Evolutionary conservation across 2,888 invertebrate genomes (phyloP).

Genomic region (Sussaba pulchella): DNA sequence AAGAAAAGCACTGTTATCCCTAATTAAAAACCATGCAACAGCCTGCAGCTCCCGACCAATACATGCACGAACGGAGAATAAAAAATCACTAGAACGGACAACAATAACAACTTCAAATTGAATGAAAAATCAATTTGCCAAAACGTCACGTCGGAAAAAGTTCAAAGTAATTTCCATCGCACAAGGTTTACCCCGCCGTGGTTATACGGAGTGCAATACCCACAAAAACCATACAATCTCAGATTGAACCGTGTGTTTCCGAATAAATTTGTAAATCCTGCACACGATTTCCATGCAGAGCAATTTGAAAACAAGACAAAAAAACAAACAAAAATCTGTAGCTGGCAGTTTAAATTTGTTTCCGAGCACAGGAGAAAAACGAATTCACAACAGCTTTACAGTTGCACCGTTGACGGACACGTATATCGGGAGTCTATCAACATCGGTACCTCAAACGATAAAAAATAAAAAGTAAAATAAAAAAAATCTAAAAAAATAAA

Average conservation of each 20-base stretch:
- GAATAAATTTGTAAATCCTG: not conserved
- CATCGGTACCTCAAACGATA: constrained; percentile 4
- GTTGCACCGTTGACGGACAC: constrained; percentile 17
- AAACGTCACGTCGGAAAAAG: not conserved
- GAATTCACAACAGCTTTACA: not conserved
- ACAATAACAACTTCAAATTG: no score
- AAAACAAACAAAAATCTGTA: not conserved
- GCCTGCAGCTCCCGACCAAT: no score
- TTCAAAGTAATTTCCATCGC: constrained; percentile 17
- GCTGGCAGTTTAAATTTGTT: constrained; percentile 15
- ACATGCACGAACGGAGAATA: no score
- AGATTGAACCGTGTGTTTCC: not conserved
- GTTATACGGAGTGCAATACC: not conserved
- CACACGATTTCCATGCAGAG: not conserved
- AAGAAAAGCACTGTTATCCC: no score
- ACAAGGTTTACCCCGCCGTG: not conserved
- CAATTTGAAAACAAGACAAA: no score
- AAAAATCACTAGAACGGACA: no score
- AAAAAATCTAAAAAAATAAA: no score
- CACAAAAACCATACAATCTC: constrained; percentile 7
- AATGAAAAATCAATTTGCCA: constrained; percentile 13
- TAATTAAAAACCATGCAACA: no score
- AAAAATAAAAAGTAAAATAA: no score
- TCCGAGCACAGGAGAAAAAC: not conserved
- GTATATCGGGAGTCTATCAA: not conserved